Evolutionary conservation across 2,888 invertebrate species (phyloP).

Genomic region (Aphodius sticticus): DNA sequence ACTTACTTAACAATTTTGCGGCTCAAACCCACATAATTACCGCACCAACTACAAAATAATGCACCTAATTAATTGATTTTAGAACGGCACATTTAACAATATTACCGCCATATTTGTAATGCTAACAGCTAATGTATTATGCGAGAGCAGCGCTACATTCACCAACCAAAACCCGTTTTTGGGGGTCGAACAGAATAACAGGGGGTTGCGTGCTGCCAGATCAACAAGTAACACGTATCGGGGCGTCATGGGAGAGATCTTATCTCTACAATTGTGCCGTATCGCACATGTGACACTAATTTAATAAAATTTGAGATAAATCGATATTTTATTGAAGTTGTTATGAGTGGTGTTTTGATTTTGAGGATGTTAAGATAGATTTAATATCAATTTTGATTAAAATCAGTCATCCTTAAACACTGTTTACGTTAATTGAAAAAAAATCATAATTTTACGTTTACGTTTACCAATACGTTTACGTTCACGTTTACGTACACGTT

Average conservation of each 20-base stretch:
- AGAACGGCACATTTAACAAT: neutral
- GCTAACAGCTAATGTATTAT: neutral
- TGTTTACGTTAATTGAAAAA: no score
- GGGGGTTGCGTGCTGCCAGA: neutral
- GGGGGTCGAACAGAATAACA: neutral
- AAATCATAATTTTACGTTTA: no score
- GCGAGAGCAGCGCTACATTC: neutral
- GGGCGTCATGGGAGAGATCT: neutral
- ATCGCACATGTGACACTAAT: neutral
- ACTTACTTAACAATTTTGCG: neutral
- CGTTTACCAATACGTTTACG: no score
- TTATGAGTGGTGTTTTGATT: no score
- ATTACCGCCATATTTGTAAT: neutral
- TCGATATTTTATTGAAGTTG: no score
- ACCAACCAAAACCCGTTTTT: neutral
- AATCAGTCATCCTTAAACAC: no score
- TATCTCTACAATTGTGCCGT: neutral
- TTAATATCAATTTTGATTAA: no score
- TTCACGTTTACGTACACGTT: no score
- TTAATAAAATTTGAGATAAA: neutral
- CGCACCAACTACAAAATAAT: neutral
- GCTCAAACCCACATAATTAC: neutral
- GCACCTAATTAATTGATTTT: neutral
- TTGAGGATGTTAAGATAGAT: no score
- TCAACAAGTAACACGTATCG: neutral